Percentiles rank a stretch among this genome's conserved stretches.
These are phyloP conservation scores for Lucilia cuprina DNA, from an alignment of 1,140 invertebrate genomes.

Conservation along the genomic window DNA sequence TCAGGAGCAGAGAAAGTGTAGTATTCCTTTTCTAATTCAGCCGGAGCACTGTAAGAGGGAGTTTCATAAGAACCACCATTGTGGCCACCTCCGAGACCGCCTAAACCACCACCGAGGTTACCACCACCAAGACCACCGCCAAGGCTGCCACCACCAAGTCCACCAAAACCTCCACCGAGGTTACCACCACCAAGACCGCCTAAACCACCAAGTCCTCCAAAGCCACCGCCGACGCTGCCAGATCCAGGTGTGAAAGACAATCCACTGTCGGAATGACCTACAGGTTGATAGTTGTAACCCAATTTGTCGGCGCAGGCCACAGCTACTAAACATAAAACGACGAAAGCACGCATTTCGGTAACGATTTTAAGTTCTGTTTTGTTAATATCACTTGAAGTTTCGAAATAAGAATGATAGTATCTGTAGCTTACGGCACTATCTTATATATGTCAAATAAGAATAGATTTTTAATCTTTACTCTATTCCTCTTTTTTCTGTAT, in stretches of 20 bases:
- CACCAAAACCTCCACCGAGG: background rate
- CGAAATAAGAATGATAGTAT: slow-evolving; percentile 36
- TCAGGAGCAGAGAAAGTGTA: slow-evolving; percentile 52
- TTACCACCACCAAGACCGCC: background rate
- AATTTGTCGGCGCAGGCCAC: slow-evolving; percentile 56
- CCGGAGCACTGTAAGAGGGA: background rate
- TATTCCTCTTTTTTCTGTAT: background rate
- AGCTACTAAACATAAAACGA: slow-evolving; percentile 36
- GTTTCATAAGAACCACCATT: slow-evolving; percentile 18
- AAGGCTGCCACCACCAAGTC: background rate
- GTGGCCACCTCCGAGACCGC: background rate
- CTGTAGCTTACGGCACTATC: background rate
- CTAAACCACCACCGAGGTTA: background rate
- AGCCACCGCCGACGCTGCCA: background rate
- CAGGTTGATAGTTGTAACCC: slow-evolving; percentile 59
- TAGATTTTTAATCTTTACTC: background rate
- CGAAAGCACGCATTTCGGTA: slow-evolving; percentile 36
- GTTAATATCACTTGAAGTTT: slow-evolving; percentile 25
- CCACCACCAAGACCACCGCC: background rate
- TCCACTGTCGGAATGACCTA: slow-evolving; percentile 50
- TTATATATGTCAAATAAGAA: slow-evolving; percentile 10
- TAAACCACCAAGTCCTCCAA: background rate
- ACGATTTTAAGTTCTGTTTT: background rate
- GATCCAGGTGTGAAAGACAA: slow-evolving; percentile 48
- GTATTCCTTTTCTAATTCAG: slow-evolving; percentile 51